These are phyloP conservation scores for Parasteatoda tepidariorum DNA, from an alignment of 1,140 invertebrate genomes.

Conservation along the genomic window DNA sequence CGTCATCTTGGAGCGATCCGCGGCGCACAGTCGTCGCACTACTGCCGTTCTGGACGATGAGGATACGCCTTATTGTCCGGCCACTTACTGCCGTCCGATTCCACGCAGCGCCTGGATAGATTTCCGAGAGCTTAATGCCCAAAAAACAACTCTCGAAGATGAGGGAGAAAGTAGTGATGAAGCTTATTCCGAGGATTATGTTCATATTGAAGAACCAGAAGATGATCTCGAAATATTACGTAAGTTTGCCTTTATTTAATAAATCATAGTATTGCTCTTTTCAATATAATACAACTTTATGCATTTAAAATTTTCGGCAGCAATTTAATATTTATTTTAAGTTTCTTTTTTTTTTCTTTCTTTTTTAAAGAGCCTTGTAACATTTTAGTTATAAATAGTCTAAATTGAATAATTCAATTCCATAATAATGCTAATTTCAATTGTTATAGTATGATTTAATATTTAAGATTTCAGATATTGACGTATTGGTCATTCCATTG, in stretches of 20 bases:
- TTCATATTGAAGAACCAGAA: conserved; percentile 44
- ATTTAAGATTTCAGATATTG: too few species aligned
- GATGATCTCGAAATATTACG: conserved; percentile 24
- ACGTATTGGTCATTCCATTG: too few species aligned
- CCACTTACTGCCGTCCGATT: conserved; percentile 52
- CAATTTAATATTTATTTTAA: too few species aligned
- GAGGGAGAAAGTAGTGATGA: conserved; percentile 51
- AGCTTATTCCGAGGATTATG: conserved; percentile 57
- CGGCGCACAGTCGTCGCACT: neutral
- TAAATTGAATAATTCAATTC: too few species aligned
- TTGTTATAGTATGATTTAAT: too few species aligned
- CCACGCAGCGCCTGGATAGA: conserved; percentile 55
- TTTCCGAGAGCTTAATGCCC: conserved; percentile 26
- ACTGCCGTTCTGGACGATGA: conserved; percentile 31
- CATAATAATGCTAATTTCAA: too few species aligned
- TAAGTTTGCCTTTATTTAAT: too few species aligned
- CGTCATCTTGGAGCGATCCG: conserved; percentile 18
- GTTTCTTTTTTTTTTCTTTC: too few species aligned
- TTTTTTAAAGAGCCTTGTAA: neutral
- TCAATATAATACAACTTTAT: too few species aligned
- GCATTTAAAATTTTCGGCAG: too few species aligned
- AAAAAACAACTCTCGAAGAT: neutral
- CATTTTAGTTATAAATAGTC: too few species aligned
- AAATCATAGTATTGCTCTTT: too few species aligned
- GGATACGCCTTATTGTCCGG: conserved; percentile 54